A percentile compares a stretch with the other conserved stretches of the same genome.
phyloP scores from a whole-genome alignment of 2,113 vertebrate genomes.

The Rousettus leschenaultii region DNA sequence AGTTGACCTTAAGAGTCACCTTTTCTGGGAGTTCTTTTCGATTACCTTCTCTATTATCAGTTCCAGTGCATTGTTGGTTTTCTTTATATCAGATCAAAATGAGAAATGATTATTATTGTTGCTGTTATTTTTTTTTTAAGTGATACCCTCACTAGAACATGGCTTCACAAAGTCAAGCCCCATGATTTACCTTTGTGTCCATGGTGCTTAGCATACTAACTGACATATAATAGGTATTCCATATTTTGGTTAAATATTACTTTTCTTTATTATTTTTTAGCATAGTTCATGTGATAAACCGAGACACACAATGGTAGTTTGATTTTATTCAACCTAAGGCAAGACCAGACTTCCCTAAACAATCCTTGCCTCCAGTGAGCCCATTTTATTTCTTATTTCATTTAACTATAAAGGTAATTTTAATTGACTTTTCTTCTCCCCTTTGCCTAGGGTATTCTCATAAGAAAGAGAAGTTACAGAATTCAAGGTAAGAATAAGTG shows the following conservation, averaged over 20 bases:
- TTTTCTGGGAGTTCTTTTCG: background rate
- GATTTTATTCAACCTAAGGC: background rate
- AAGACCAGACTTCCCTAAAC: background rate
- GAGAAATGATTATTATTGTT: background rate
- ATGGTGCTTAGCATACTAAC: background rate
- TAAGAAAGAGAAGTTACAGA: constrained; percentile 49
- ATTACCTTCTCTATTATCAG: background rate
- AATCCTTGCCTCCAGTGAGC: background rate
- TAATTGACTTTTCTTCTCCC: background rate
- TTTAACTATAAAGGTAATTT: background rate
- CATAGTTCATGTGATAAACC: background rate
- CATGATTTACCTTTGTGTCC: background rate
- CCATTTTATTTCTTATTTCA: background rate
- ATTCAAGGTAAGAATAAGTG: constrained; percentile 56
- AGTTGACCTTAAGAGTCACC: background rate
- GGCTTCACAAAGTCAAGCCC: background rate
- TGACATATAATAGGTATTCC: background rate
- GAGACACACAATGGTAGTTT: background rate
- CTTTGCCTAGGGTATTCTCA: constrained; percentile 50
- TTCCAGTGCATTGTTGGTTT: background rate
- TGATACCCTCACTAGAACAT: background rate
- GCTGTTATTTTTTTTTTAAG: background rate
- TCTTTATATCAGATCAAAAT: background rate
- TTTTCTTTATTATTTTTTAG: background rate
- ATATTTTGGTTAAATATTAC: background rate